Conservation (phyloP, 2,888 invertebrate species). For the Seira ritae region DNA sequence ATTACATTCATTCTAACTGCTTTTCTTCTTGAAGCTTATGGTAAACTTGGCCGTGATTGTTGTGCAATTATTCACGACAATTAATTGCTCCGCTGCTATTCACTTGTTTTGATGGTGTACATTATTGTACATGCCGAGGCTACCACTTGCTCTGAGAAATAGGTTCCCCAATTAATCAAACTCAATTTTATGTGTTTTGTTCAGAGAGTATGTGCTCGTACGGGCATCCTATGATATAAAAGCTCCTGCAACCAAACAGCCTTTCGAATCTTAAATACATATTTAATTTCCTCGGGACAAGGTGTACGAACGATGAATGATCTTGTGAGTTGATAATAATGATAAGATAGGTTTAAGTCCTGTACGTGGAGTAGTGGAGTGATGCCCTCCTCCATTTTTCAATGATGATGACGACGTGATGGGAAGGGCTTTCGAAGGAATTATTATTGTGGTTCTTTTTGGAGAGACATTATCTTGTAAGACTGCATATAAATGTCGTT, state of each 20-base stretch:
- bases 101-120: neutral
- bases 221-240: no score
- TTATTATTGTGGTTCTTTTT: no score
- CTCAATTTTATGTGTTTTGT: constrained; percentile 28
- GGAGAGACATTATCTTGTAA: neutral
- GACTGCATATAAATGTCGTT: neutral
- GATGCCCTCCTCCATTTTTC: no score
- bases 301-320: neutral
- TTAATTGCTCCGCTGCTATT: constrained; percentile 42
- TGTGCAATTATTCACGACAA: constrained; percentile 52
- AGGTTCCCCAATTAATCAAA: constrained; percentile 45
- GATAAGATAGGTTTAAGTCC: neutral
- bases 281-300: neutral
- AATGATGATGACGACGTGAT: neutral
- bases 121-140: neutral
- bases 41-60: constrained; percentile 54
- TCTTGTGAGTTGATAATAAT: no score
- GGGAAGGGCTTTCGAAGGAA: constrained; percentile 9
- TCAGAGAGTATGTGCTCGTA: neutral
- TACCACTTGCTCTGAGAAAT: constrained; percentile 32
- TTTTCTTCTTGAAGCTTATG: constrained; percentile 17
- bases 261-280: neutral
- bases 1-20: neutral
- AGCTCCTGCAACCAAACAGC: no score
- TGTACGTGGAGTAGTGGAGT: no score